Base-by-base conservation (phyloP, 2,113 vertebrate species). In the Anser cygnoides region DNA sequence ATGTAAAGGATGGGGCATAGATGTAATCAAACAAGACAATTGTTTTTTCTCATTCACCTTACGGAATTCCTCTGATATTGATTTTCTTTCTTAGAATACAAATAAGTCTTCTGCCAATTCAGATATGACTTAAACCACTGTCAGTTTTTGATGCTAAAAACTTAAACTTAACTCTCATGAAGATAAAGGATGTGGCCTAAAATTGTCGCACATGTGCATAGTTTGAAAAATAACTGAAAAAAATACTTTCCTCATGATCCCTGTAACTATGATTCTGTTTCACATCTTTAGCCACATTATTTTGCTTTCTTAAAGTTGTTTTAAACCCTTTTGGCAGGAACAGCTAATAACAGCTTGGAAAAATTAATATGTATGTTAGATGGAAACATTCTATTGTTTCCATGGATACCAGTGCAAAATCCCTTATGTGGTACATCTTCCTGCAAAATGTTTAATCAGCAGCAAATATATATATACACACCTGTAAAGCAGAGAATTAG, bases 321-420 rank as follows among this genome's bases (percentile, higher is more conserved):
- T 59, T 90, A 95, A 90, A 83, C 28, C 44, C 67, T 50, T 70
- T 86, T 77, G 57, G 77, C 77, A 90, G 68, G 72, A 84, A 80
- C 35, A 84, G 92, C 57, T 87, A 89, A 87, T 89, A 93, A 79
- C 61, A 75, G 76, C 81, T 83, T 75, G 67, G 57, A 28, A 86
- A 82, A 92, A 93, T 83, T 89, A 89, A 65, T 83, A 73, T 73
- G 91, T 54, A 89, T 71, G 72, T 79, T 89, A 50, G 67, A 66
- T 29, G 20, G 77, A 79, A 93, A 83, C 57, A n/a, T 50, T 71
- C 92, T 75, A 80, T 92, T 95, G 89, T 95, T 93, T 95, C 92
- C 89, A 93, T 95, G 92, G 94, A 80, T 92, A 95, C 92, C 11
- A 5, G 39, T 46, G 73, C 89, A 71, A 62, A 93, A 93, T 87